Base-by-base conservation (phyloP, 2,113 vertebrate species). In the Plotosus lineatus region DNA sequence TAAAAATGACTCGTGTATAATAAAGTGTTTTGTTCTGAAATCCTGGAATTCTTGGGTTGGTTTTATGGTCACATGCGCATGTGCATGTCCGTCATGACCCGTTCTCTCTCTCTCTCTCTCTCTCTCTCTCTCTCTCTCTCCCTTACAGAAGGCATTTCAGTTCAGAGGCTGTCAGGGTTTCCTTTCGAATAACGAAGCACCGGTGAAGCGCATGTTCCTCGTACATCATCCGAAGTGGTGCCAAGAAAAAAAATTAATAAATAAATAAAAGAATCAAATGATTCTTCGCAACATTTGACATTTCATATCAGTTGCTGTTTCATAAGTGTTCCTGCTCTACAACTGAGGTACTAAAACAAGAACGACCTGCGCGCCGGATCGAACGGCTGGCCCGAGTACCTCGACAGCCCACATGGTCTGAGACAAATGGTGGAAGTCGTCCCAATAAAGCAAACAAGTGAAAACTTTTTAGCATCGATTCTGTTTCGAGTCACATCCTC, bases 391-490 rank as follows among this genome's bases (percentile, higher is more conserved):
- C 4, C 44, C 6, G 71, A 53, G 58, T 12, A 19, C 2, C 36
- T 65, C 8, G 7, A 42, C 71, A 53, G 6, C 31, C 53, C 40
- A 66, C 31, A 33, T 21, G 28, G 19, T 23, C 68, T 26, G 15
- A 36, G 68, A 56, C n/a, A 42, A 28, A 42, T 26, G 23, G 33
- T 6, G 46, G 11, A 55, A 55, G 46, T 51, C 19, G 48, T 10
- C 56, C 42, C 40, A 56, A 81, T 33, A 79, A 77, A 73, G 60
- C 78, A 61, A 69, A 50, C 36, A 73, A 82, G 80, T 46, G 36
- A 60, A 74, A 87, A 79, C 66, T 40, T 78, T 77, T 77, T 80
- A 82, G 80, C 63, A 85, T 82, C 66, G 80, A 85, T 85, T 73
- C n/a, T 10, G 53, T 65, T 79, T 40, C 33, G 17, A 75, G 78